Conservation (phyloP, 2,113 vertebrate species). For the Lamprotornis superbus region DNA sequence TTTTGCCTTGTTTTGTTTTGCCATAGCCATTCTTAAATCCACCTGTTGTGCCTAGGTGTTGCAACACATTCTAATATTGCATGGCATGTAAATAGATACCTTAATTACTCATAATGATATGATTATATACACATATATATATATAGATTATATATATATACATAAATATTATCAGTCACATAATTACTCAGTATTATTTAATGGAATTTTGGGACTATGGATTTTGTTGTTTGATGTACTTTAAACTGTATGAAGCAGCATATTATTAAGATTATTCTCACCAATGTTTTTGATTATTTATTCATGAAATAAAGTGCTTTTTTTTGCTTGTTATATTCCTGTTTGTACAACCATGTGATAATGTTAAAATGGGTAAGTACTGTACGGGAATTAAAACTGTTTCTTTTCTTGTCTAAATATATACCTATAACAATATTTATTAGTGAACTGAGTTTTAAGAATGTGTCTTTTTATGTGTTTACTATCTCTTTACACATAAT, state of each 20-base stretch:
- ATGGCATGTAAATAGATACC: slow-evolving; percentile 57
- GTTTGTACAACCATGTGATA: slow-evolving; percentile 64
- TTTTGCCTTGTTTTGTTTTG: neutral
- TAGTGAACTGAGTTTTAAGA: slow-evolving; percentile 55
- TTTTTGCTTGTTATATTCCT: slow-evolving; percentile 58
- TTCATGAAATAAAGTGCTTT: slow-evolving; percentile 62
- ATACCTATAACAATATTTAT: slow-evolving; percentile 50
- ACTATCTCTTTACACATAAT: neutral
- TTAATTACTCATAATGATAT: slow-evolving; percentile 59
- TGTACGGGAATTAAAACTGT: slow-evolving; percentile 59
- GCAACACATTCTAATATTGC: slow-evolving; percentile 36
- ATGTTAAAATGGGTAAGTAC: slow-evolving; percentile 66
- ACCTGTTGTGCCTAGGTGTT: slow-evolving; percentile 47
- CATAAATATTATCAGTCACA: slow-evolving; percentile 46
- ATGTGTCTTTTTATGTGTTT: slow-evolving; percentile 35
- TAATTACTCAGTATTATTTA: slow-evolving; percentile 47
- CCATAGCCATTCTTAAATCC: slow-evolving; percentile 17
- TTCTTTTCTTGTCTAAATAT: slow-evolving; percentile 60
- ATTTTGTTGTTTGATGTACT: slow-evolving; percentile 68
- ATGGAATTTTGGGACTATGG: slow-evolving; percentile 51
- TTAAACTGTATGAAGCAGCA: slow-evolving; percentile 60
- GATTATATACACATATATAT: slow-evolving; percentile 51
- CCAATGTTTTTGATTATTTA: slow-evolving; percentile 59
- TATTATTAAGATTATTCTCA: slow-evolving; percentile 54
- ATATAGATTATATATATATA: slow-evolving; percentile 57